Conservation (phyloP, 2,888 invertebrate species). For the Scaptodrosophila latifasciaeformis region DNA sequence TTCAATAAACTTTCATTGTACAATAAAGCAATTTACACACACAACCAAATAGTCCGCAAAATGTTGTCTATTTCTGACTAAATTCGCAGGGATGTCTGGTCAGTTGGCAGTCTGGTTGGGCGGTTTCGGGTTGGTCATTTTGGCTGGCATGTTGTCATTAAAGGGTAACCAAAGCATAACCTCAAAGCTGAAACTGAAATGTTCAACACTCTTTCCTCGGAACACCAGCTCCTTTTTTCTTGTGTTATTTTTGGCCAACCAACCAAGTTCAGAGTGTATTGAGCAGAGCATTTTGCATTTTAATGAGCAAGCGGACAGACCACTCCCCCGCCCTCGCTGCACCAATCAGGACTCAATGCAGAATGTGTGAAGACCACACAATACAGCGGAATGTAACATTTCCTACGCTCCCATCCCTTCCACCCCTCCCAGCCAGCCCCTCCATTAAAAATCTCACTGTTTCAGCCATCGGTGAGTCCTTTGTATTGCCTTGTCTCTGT, state of each 20-base stretch:
- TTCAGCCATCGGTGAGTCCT: background rate
- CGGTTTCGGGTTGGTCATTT: no score
- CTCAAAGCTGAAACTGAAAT: background rate
- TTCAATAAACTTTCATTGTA: conserved; percentile 54
- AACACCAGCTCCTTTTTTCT: conserved; percentile 26
- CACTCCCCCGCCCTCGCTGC: background rate
- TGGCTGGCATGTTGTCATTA: conserved; percentile 54
- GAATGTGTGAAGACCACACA: conserved; percentile 30
- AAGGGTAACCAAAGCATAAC: conserved; percentile 32
- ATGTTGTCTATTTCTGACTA: background rate
- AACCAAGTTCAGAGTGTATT: conserved; percentile 41
- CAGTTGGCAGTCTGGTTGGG: no score
- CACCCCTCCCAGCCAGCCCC: no score
- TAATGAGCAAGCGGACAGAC: conserved; percentile 42
- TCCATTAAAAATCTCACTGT: background rate
- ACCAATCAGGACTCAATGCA: conserved; percentile 30
- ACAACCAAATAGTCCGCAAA: background rate
- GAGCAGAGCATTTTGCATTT: conserved; percentile 65
- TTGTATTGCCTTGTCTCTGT: background rate
- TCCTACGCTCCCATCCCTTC: conserved; percentile 1
- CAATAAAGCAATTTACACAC: conserved; percentile 59
- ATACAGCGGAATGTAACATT: background rate
- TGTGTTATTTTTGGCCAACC: conserved; percentile 13
- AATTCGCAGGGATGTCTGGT: no score
- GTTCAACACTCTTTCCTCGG: background rate